Base-by-base conservation (phyloP, 2,797 vertebrate genomes). In the Sebastes nivosus region DNA sequence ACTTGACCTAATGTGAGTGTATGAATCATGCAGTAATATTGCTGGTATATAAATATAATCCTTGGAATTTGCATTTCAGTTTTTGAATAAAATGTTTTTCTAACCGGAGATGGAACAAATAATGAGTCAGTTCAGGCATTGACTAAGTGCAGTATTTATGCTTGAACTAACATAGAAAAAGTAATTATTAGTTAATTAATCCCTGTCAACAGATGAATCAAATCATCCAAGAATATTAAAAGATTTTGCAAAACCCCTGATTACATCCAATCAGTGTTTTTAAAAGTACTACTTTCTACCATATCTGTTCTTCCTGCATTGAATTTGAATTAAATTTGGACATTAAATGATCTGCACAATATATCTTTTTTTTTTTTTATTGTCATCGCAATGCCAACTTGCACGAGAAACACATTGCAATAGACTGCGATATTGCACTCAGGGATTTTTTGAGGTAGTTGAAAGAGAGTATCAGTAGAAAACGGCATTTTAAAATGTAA, bases 221-320 rank as follows among this genome's bases (percentile, higher is more conserved):
- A 55, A 27, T 42, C 7, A 0, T 27, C 0, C 2, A 13, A 9
- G 24, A 9, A 58, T 58, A 38, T 9, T 13, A 1, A 29, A 18
- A 13, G 0, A 58, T 9, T 46, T 59, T n/a, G 54, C 14, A 27
- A 38, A 68, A 46, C 9, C 14, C 34, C 11, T 13, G 22, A 25
- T 20, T 11, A 30, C 34, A 8, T 71, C 11, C 22, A 57, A 36
- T n/a, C n/a, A 30, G 18, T 20, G 9, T 58, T 36, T 70, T 34
- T 25, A 11, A 18, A 58, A 70, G 18, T 10, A 22, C 13, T 22
- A 2, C 0, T 18, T 38, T 36, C 20, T 6, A 34, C 13, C 3
- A 34, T 57, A 34, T 38, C 22, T 52, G 11, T 14, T n/a, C 52
- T 57, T 36, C 14, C 12, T 57, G 67, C 30, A 18, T 0, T 25